Conservation (phyloP, 1,140 invertebrate genomes). For the Caenorhabditis inopinata region DNA sequence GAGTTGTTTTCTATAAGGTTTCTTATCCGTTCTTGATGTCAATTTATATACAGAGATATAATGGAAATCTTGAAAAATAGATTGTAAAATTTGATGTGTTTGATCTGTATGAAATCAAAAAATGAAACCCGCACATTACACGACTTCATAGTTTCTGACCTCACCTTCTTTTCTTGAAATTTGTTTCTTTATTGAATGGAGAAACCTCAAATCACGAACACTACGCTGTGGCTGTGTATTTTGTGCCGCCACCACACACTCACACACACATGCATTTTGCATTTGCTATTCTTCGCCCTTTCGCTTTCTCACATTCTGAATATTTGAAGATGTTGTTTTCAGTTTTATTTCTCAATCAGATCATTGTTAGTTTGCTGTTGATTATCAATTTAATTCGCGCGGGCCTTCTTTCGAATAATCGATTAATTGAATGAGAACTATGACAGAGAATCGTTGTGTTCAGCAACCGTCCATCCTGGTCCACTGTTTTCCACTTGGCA, state of each 20-base stretch:
- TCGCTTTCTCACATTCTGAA: too few species aligned
- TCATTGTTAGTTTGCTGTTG: too few species aligned
- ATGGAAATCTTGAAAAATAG: too few species aligned
- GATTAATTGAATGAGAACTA: slow-evolving; percentile 22
- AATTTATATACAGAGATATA: too few species aligned
- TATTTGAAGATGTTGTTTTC: too few species aligned
- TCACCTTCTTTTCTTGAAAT: not conserved
- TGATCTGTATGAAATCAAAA: slow-evolving; percentile 9
- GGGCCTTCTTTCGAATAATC: not conserved
- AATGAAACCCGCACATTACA: not conserved
- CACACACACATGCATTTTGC: too few species aligned
- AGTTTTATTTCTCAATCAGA: too few species aligned
- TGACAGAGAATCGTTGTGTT: slow-evolving; percentile 21
- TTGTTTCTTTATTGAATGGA: not conserved
- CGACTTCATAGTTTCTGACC: not conserved
- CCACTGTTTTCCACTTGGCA: too few species aligned
- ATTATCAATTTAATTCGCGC: not conserved
- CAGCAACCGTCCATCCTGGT: not conserved
- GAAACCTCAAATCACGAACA: not conserved
- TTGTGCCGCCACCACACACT: slow-evolving; percentile 10
- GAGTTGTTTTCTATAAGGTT: too few species aligned
- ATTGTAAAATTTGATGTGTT: not conserved
- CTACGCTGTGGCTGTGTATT: not conserved
- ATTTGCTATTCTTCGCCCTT: too few species aligned
- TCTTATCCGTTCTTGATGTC: too few species aligned